Percentiles rank a stretch among this genome's conserved stretches.
Conservation (phyloP, 2,113 vertebrate species). For the Dendrocopos noguchii region DNA sequence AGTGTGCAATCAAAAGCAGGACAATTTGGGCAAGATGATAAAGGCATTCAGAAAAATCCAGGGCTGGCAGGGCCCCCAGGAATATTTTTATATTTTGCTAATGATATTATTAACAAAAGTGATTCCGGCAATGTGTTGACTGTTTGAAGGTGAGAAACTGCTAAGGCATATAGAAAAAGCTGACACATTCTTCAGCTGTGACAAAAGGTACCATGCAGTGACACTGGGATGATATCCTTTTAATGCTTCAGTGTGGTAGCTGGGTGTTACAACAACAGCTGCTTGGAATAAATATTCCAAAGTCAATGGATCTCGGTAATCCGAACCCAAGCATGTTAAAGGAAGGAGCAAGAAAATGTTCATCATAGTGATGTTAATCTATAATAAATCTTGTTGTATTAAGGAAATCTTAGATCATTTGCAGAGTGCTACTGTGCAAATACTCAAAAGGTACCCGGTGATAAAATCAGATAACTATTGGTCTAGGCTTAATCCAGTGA, state of each 20-base stretch:
- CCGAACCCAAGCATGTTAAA: background rate
- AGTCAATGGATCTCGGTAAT: background rate
- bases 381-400: slow-evolving; percentile 26
- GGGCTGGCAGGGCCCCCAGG: background rate
- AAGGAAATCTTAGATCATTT: slow-evolving; percentile 38
- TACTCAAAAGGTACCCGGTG: slow-evolving; percentile 27
- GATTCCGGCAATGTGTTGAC: background rate
- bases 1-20: background rate
- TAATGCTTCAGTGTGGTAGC: background rate
- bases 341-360: background rate
- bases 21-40: background rate
- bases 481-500: slow-evolving; percentile 36
- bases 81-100: background rate
- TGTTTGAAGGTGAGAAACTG: background rate
- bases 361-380: slow-evolving; percentile 7
- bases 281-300: background rate
- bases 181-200: background rate
- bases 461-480: slow-evolving; percentile 41
- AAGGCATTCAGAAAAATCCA: background rate
- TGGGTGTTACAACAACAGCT: background rate
- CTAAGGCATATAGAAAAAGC: background rate
- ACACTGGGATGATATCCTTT: background rate
- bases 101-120: background rate
- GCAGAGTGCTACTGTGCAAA: slow-evolving; percentile 37
- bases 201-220: background rate